phyloP scores from a whole-genome alignment of 2,113 vertebrate species.

The Nesospiza acunhae region DNA sequence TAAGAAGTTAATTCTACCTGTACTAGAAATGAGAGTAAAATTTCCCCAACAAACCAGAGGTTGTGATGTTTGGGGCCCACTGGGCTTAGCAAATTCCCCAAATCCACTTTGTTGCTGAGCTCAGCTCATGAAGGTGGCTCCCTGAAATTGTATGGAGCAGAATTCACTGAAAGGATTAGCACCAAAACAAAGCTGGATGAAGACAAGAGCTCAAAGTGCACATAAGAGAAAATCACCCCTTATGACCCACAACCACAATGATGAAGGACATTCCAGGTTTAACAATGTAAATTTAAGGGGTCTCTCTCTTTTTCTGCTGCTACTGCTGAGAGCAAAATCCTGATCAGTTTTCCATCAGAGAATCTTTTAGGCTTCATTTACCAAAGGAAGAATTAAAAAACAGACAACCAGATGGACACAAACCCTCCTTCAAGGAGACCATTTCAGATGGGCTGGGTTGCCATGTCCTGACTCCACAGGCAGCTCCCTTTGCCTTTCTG shows the following conservation, averaged over 20 bases:
- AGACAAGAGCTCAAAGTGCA: background rate
- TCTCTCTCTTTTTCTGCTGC: background rate
- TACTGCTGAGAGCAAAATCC: background rate
- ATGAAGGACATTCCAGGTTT: background rate
- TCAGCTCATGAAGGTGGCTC: background rate
- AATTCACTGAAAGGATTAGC: background rate
- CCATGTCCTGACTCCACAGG: fast-evolving
- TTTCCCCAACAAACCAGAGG: background rate
- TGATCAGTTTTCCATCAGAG: background rate
- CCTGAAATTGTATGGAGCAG: background rate
- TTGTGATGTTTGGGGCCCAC: background rate
- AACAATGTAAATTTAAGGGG: background rate
- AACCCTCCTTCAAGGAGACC: background rate
- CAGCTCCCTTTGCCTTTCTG: background rate
- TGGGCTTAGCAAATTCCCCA: background rate
- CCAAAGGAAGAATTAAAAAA: background rate
- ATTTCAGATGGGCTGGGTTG: background rate
- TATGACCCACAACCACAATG: background rate
- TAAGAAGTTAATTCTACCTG: background rate
- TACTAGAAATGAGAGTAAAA: background rate
- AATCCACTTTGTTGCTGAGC: background rate
- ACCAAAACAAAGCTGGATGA: background rate
- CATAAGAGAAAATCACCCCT: background rate
- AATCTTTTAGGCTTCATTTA: background rate
- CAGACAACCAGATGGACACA: background rate